Conservation (phyloP, 2,113 vertebrate species). For the Istiophorus platypterus region DNA sequence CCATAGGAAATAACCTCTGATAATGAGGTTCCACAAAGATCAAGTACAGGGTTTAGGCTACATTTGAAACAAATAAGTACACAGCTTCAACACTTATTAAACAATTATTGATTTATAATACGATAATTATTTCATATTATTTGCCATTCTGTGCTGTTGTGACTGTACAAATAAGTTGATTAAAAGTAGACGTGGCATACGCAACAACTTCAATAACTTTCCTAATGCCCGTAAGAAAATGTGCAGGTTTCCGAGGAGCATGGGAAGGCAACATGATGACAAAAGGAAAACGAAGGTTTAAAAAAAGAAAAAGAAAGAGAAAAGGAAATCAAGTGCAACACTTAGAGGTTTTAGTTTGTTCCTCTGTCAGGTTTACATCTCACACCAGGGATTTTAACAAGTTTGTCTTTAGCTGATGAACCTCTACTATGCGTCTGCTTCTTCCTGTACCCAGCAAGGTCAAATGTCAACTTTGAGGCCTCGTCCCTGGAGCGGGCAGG, state of each 20-base stretch:
- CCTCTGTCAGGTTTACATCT: neutral
- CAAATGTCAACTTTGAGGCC: constrained; percentile 21
- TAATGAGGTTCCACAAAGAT: no score
- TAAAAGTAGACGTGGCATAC: no score
- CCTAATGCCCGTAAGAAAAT: no score
- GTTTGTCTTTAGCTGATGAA: neutral
- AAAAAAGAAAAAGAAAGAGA: neutral
- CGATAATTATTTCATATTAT: no score
- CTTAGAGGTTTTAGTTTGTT: neutral
- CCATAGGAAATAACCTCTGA: no score
- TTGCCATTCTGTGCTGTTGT: no score
- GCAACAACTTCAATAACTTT: no score
- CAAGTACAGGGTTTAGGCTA: no score
- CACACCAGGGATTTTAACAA: neutral
- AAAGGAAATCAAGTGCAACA: neutral
- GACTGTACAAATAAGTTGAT: no score
- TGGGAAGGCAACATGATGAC: constrained; percentile 20
- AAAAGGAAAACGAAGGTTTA: neutral
- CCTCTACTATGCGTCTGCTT: neutral
- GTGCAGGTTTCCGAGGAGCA: neutral
- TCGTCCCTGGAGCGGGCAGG: neutral
- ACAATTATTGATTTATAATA: no score
- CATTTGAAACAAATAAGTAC: no score
- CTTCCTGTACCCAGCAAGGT: constrained; percentile 13
- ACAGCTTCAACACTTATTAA: no score